These are phyloP conservation scores for Lutraria rhynchaena DNA, from an alignment of 1,140 invertebrate species.

Conservation along the genomic window DNA sequence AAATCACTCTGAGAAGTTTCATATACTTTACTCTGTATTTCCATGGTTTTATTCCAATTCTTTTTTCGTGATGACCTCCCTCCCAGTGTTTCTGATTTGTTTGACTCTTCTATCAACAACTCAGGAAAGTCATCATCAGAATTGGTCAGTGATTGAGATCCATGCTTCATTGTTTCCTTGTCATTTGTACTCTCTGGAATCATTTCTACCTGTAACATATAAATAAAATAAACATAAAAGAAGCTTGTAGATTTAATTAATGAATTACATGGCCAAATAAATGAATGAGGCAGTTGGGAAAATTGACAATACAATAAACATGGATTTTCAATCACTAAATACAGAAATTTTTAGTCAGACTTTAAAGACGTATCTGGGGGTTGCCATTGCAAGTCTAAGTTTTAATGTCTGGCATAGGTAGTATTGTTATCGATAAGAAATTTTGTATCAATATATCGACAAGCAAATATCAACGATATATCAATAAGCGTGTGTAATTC, in stretches of 20 bases:
- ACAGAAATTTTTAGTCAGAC: too few species aligned
- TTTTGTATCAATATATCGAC: too few species aligned
- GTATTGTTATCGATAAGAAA: too few species aligned
- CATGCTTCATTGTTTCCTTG: not conserved
- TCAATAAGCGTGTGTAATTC: too few species aligned
- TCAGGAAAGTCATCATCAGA: slow-evolving; percentile 31
- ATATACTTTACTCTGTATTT: not conserved
- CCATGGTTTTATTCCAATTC: not conserved
- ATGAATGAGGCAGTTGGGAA: not conserved
- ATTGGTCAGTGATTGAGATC: not conserved
- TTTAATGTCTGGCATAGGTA: too few species aligned
- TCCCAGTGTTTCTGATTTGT: not conserved
- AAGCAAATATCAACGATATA: too few species aligned
- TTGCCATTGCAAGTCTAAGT: too few species aligned
- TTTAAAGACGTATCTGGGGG: too few species aligned
- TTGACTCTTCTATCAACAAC: slow-evolving; percentile 16
- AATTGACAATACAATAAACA: not conserved
- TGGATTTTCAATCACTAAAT: too few species aligned
- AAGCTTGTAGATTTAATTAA: too few species aligned
- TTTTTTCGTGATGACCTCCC: not conserved
- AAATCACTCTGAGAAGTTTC: not conserved
- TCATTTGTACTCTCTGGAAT: not conserved
- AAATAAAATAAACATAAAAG: not conserved
- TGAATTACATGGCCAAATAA: too few species aligned
- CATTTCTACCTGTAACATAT: not conserved